These are phyloP conservation scores for Hyperoplus lanceolatus DNA, from an alignment of 2,797 vertebrate genomes.

Conservation along the genomic window DNA sequence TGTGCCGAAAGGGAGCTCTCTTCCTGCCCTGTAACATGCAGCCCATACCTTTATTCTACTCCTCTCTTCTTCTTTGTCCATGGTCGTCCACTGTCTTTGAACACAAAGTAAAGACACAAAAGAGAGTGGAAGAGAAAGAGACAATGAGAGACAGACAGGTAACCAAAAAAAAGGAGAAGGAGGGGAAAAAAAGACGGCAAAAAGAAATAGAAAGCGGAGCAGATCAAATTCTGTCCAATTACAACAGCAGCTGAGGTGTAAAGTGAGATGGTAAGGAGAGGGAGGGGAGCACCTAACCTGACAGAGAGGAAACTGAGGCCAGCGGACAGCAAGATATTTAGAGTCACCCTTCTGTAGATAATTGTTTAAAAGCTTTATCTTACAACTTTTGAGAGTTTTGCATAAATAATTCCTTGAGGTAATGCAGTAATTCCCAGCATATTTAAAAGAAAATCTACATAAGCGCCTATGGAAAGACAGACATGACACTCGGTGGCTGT, in stretches of 20 bases:
- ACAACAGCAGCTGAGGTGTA: constrained; percentile 67
- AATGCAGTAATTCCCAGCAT: not conserved
- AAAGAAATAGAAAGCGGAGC: constrained; percentile 23
- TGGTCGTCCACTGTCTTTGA: constrained; percentile 37
- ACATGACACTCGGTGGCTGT: not conserved
- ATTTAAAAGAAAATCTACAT: constrained; percentile 1
- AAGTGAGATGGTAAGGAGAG: constrained; percentile 37
- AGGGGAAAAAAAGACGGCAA: not conserved
- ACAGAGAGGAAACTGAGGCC: constrained; percentile 15
- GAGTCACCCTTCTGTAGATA: not conserved
- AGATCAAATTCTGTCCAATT: constrained; percentile 68
- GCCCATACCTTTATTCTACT: constrained; percentile 52
- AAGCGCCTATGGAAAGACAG: not conserved
- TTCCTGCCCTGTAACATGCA: constrained; percentile 45
- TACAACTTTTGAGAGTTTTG: not conserved
- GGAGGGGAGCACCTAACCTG: constrained; percentile 33
- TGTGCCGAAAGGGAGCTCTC: constrained; percentile 57
- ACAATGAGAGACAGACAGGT: constrained; percentile 1
- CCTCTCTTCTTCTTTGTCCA: constrained; percentile 16
- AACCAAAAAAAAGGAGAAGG: not conserved
- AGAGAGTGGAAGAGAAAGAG: not conserved
- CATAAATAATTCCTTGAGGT: not conserved
- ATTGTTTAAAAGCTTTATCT: not conserved
- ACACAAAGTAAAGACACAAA: constrained; percentile 33
- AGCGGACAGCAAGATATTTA: not conserved